Conservation (phyloP, 2,113 vertebrate genomes). For the Burhinus oedicnemus region DNA sequence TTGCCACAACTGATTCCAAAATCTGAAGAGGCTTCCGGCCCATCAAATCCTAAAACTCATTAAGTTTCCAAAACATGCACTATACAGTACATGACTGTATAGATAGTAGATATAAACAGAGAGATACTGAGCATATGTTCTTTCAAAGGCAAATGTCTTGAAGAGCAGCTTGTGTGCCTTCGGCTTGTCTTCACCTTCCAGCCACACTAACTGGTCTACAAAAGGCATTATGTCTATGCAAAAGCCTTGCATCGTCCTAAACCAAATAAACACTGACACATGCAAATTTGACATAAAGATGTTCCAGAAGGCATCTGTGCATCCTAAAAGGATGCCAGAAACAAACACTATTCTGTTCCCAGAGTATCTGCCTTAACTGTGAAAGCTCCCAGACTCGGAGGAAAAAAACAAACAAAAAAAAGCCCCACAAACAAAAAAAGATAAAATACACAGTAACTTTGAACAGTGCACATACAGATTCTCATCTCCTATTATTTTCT, state of each 20-base stretch:
- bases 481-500: neutral
- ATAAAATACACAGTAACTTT: neutral
- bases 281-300: neutral
- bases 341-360: neutral
- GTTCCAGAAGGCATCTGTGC: neutral
- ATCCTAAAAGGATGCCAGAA: neutral
- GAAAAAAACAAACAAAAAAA: neutral
- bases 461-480: neutral
- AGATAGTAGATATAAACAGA: neutral
- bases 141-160: neutral
- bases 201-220: neutral
- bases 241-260: neutral
- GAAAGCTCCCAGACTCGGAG: neutral
- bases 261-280: neutral
- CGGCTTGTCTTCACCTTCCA: neutral
- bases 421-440: neutral
- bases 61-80: neutral
- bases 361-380: neutral
- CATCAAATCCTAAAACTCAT: neutral
- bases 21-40: neutral
- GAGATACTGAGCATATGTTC: neutral
- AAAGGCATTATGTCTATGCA: neutral
- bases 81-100: neutral
- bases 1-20: neutral
- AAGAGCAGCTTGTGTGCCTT: neutral